phyloP scores from a whole-genome alignment of 2,113 vertebrate genomes.

The Labrus mixtus region DNA sequence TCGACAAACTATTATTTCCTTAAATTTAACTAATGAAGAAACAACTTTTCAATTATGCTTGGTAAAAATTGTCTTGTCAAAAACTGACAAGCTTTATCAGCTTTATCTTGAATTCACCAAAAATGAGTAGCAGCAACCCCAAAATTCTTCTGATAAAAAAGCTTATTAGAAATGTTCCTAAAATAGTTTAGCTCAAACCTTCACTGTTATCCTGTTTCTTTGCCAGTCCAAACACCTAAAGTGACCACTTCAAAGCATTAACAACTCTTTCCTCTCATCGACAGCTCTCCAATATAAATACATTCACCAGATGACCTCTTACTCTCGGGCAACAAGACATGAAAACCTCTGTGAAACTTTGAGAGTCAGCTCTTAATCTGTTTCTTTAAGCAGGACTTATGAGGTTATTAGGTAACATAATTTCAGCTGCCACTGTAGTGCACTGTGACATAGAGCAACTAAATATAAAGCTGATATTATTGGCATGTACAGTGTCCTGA shows the following conservation, averaged over 20 bases:
- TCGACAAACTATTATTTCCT: no score
- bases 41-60: no score
- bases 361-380: slow-evolving; percentile 72
- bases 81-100: no score
- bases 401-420: slow-evolving; percentile 62
- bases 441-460: slow-evolving; percentile 65
- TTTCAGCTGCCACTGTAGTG: slow-evolving; percentile 77
- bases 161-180: background rate
- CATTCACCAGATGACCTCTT: slow-evolving; percentile 67
- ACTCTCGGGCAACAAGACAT: slow-evolving; percentile 64
- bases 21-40: no score
- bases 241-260: slow-evolving; percentile 42
- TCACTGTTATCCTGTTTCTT: slow-evolving; percentile 11
- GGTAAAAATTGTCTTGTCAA: background rate
- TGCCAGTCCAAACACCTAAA: slow-evolving; percentile 24
- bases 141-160: background rate
- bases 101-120: no score
- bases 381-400: slow-evolving; percentile 46
- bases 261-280: slow-evolving; percentile 28
- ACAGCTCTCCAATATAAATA: slow-evolving; percentile 62
- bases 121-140: no score
- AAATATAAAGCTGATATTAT: slow-evolving; percentile 83
- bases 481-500: slow-evolving; percentile 71
- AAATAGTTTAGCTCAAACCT: background rate
- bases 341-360: slow-evolving; percentile 60